These are phyloP conservation scores for Tursiops truncatus DNA, from an alignment of 2,113 vertebrate genomes.

Conservation along the genomic window DNA sequence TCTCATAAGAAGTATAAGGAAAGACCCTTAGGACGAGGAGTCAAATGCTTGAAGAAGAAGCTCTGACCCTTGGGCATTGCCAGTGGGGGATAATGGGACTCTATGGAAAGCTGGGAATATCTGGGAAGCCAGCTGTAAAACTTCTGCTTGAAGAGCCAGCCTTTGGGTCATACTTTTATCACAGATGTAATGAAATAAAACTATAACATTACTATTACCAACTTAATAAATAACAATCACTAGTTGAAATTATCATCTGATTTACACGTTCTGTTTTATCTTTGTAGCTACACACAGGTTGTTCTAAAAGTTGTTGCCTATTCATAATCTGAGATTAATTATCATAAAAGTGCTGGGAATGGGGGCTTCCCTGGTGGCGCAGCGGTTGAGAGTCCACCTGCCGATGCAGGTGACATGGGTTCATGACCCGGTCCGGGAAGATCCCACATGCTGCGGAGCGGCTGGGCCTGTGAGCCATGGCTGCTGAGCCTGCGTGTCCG, in stretches of 20 bases:
- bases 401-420: too few species aligned
- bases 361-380: too few species aligned
- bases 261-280: background rate
- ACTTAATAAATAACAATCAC: background rate
- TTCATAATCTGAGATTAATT: constrained; percentile 6
- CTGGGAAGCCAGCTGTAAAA: background rate
- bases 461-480: too few species aligned
- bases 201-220: background rate
- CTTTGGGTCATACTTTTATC: background rate
- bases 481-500: too few species aligned
- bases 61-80: background rate
- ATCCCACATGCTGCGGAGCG: too few species aligned
- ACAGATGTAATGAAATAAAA: background rate
- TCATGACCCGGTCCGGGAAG: too few species aligned
- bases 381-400: too few species aligned
- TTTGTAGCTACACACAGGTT: background rate
- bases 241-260: background rate
- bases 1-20: background rate
- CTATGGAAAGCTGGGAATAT: background rate
- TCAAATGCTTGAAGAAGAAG: background rate
- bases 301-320: background rate
- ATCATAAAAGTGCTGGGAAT: background rate
- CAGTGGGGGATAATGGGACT: background rate
- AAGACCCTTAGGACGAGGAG: background rate
- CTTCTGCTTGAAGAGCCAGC: background rate